A percentile compares a stretch with the other conserved stretches of the same genome.
These are phyloP conservation scores for Mythimna vitellina DNA, from an alignment of 2,888 invertebrate species.

Conservation along the genomic window DNA sequence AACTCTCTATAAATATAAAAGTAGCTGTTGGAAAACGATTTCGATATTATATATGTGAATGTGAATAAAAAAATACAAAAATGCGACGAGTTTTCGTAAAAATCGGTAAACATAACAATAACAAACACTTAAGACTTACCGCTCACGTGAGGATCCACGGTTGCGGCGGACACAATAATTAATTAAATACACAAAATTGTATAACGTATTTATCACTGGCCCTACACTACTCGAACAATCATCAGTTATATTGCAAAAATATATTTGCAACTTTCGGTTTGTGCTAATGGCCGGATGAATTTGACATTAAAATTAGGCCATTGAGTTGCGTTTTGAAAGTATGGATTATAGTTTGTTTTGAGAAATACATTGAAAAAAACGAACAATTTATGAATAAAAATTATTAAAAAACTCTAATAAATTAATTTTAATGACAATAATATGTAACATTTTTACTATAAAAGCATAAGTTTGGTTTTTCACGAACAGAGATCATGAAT, in stretches of 20 bases:
- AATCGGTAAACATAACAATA: constrained; percentile 54
- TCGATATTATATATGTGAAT: neutral
- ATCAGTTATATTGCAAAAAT: constrained; percentile 51
- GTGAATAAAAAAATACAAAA: constrained; percentile 6
- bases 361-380: neutral
- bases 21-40: neutral
- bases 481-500: neutral
- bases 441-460: no score
- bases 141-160: constrained; percentile 84
- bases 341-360: fast-evolving
- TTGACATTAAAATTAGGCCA: constrained; percentile 54
- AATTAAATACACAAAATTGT: constrained; percentile 16
- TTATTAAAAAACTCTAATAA: neutral
- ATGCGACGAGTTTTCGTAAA: constrained; percentile 30
- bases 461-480: neutral
- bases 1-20: constrained; percentile 1
- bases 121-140: constrained; percentile 73
- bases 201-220: neutral
- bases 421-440: no score
- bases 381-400: fast-evolving
- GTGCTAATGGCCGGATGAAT: constrained; percentile 63
- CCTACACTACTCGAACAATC: constrained; percentile 28
- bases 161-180: constrained; percentile 49
- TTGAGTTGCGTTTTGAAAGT: constrained; percentile 43
- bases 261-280: constrained; percentile 51